Evolutionary conservation across 2,113 vertebrate genomes (phyloP), one percentile per base, ranked within the genome.

Genomic region (Tenebrosternarchus preto): DNA sequence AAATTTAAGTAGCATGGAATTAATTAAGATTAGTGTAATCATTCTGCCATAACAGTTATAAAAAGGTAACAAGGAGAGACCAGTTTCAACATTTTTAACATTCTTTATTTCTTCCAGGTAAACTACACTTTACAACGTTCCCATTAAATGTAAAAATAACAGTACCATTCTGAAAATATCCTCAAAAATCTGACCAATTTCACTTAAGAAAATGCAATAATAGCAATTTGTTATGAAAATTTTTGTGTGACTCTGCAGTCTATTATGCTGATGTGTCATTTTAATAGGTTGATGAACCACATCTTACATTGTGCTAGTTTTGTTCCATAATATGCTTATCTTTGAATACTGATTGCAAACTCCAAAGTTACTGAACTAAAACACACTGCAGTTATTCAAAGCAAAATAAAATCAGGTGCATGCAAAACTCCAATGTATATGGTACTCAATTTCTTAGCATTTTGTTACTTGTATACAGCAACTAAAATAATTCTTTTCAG

Each of bases 31-130:
- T 25, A 11, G 8, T 29, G 60, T 63, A 25, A 63, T 12, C 27
- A 12, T 31, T 63, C 24, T 29, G 2, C 3, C 16, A 2, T 27
- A 24, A 27, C 24, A 27, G 24, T 24, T 60, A 61, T 8, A 43
- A 46, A 39, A 63, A 0, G 43, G 8, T 50, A 55, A 27, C 24
- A 72, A 24, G 1, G 56, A 46, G 9, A 27, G 9, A 20, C 15
- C 3, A 11, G 1, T 43, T 15, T 53, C 2, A 77, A 64, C 39
- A 9, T 66, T 82, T 73, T 66, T 27, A 70, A 82, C 31, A 87
- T 89, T 86, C 89, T 93, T 94, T 92, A 91, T 91, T 93, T 91
- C 71, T 90, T 92, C 89, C 87, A 89, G 83, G 86, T 88, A 90
- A 85, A 87, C 86, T 87, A 91, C 88, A 91, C 86, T 88, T 90